Evolutionary conservation across 2,888 invertebrate genomes (phyloP), one percentile per base, ranked within the genome.

Genomic region (Lissocephala sabroskyi): DNA sequence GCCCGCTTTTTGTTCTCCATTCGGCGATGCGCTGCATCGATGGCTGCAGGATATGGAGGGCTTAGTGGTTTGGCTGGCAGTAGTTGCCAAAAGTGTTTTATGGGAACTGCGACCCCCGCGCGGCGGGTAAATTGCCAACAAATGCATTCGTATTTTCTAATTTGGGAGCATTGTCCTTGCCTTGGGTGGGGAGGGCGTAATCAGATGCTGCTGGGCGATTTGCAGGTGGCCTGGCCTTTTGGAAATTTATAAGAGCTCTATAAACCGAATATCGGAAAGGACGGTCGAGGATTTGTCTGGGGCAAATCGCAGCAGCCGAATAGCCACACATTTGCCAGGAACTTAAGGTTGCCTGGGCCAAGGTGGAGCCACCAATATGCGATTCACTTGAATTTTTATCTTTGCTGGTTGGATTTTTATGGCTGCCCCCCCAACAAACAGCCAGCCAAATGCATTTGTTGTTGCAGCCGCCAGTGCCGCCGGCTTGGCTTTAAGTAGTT

Each of bases 301-400:
- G 7, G 23, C 23, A 23, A 23, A 23, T 23, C 23, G 17, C 35
- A 1, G 17, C 10, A 35, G 14, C 35, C 13, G 16, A 35, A 18
- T 36, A n/a, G 16, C 10, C 36, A 17, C 16, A 36, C 16, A n/a
- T 26, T 39, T 19, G n/a, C 9, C 2, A 14, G 29, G n/a, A n/a
- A n/a, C n/a, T n/a, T n/a, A 41, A 41, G 11, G 28, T 28, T 28
- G 3, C 17, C 13, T 41, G 28, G 35, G 35, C 35, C 14, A 35
- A 32, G 2, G 13, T 11, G 6, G 30, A 11, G 13, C 11, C 13
- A 16, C 35, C 35, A 13, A 35, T 35, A 35, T 35, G 35, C 35
- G 14, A 16, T 45, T 52, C 55, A 49, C 33, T 59, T 62, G 62
- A 64, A 73, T 53, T 73, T 75, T 73, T 75, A 73, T 73, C 76